phyloP scores from a whole-genome alignment of 2,888 invertebrate species.

The Calameuta pallipes region DNA sequence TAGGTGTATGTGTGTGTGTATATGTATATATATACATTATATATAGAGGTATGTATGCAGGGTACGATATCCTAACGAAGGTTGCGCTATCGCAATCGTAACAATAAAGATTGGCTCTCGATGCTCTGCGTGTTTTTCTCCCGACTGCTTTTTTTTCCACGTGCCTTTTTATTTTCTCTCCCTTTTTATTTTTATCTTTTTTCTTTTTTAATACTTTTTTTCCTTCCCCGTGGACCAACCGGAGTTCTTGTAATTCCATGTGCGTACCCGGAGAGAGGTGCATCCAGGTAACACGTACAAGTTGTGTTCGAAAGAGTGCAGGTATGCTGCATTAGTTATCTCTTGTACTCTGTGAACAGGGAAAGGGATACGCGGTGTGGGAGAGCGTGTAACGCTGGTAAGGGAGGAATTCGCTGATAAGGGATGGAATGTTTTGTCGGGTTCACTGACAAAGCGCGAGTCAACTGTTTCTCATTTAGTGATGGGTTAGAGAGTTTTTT shows the following conservation, averaged over 20 bases:
- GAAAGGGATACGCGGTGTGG: conserved; percentile 22
- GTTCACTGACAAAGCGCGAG: conserved; percentile 57
- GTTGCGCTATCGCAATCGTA: conserved; percentile 34
- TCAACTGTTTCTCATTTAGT: conserved; percentile 9
- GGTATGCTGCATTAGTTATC: conserved; percentile 54
- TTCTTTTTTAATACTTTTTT: not conserved
- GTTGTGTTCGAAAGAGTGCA: conserved; percentile 13
- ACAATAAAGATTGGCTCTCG: conserved; percentile 38
- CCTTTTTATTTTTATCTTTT: not conserved
- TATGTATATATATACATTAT: not conserved
- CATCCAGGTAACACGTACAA: not conserved
- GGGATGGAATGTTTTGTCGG: conserved; percentile 32
- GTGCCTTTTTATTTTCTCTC: not conserved
- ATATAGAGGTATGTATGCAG: not conserved
- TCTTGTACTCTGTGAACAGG: conserved; percentile 12
- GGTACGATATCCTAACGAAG: conserved; percentile 34
- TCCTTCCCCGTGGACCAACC: not conserved
- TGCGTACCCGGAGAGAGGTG: not conserved
- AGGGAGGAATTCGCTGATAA: conserved; percentile 49
- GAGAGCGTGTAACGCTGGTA: conserved; percentile 42
- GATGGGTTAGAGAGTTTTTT: not conserved
- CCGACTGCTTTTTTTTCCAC: not conserved
- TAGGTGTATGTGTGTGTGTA: not conserved
- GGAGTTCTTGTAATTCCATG: not conserved
- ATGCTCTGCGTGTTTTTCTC: conserved; percentile 1